A percentile compares a stretch with the other conserved stretches of the same genome.
Evolutionary conservation across 2,888 invertebrate species (phyloP).

Genomic region (Luperina testacea): DNA sequence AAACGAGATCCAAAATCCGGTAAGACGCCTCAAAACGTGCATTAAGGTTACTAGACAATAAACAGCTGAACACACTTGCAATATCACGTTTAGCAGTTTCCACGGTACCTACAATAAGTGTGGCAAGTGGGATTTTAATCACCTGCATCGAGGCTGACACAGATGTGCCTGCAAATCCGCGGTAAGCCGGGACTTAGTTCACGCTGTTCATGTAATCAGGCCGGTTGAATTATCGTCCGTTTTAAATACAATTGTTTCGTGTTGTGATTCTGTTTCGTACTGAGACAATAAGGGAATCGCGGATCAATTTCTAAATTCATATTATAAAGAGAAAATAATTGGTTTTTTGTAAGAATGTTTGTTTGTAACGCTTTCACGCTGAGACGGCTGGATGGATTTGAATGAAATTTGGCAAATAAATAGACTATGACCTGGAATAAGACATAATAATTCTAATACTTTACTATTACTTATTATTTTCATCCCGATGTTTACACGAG

Average conservation of each 20-base stretch:
- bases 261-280: conserved; percentile 31
- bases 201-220: conserved; percentile 80
- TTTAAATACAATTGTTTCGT: conserved; percentile 73
- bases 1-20: conserved; percentile 36
- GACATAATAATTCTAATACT: too few relatives aligned
- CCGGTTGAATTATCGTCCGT: conserved; percentile 80
- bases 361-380: neutral
- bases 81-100: conserved; percentile 52
- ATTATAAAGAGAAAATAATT: neutral
- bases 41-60: conserved; percentile 51
- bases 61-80: conserved; percentile 49
- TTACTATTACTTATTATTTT: too few relatives aligned
- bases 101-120: conserved; percentile 57
- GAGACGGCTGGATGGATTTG: neutral
- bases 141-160: conserved; percentile 75
- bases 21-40: conserved; percentile 38
- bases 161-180: conserved; percentile 83
- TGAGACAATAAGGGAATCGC: conserved; percentile 9
- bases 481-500: too few relatives aligned
- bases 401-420: neutral
- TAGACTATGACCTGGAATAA: neutral
- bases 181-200: conserved; percentile 85
- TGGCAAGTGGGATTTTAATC: conserved; percentile 69
- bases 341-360: neutral
- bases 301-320: neutral